These are phyloP conservation scores for Scomber japonicus DNA, from an alignment of 2,113 vertebrate species.

Conservation along the genomic window DNA sequence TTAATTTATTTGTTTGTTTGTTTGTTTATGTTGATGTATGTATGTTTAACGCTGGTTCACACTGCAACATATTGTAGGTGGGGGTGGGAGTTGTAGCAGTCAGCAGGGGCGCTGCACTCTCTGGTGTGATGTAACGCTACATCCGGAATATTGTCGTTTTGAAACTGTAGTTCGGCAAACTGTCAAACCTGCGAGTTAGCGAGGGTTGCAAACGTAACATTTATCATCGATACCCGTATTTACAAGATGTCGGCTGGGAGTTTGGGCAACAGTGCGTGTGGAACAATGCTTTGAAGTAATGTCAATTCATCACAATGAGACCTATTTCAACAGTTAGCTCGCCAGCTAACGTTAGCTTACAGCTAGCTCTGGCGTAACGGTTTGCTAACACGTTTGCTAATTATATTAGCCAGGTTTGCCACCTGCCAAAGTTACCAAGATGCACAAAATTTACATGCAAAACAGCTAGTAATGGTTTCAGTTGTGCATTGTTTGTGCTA, in stretches of 20 bases:
- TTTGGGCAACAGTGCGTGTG: not conserved
- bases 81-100: too few relatives aligned
- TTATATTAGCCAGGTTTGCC: not conserved
- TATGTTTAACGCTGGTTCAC: too few relatives aligned
- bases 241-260: not conserved
- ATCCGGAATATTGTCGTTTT: slow-evolving; percentile 72
- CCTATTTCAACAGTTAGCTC: not conserved
- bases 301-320: slow-evolving; percentile 59
- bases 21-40: too few relatives aligned
- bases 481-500: rapidly evolving
- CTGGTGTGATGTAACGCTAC: too few relatives aligned
- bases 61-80: too few relatives aligned
- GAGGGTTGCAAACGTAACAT: not conserved
- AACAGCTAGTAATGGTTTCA: too few relatives aligned
- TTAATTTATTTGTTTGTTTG: too few relatives aligned
- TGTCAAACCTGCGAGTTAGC: slow-evolving; percentile 11
- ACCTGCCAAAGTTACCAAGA: not conserved
- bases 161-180: slow-evolving; percentile 57
- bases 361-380: slow-evolving; percentile 29
- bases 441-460: not conserved
- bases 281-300: slow-evolving; percentile 55
- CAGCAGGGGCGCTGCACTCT: slow-evolving; percentile 46
- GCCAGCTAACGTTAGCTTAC: slow-evolving; percentile 26
- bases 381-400: slow-evolving; percentile 31
- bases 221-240: not conserved